phyloP scores from a whole-genome alignment of 1,140 invertebrate genomes.

The Palaemon carinicauda region DNA sequence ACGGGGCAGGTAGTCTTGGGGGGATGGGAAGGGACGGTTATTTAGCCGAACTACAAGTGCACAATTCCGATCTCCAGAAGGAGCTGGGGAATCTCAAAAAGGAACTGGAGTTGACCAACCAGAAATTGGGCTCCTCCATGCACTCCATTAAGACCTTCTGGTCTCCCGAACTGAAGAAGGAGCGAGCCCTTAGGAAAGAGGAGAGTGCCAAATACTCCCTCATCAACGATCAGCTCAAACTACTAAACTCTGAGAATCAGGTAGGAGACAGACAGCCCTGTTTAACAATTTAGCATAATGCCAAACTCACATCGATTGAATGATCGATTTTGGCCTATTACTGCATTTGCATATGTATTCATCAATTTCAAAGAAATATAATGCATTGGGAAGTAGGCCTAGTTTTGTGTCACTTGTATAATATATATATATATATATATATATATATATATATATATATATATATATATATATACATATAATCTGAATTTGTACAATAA shows the following conservation, averaged over 20 bases:
- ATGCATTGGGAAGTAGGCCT: too few species aligned
- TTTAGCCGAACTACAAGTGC: conserved; percentile 91
- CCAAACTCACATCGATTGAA: too few species aligned
- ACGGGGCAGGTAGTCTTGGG: conserved; percentile 39
- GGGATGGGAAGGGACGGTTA: conserved; percentile 69
- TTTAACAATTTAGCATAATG: too few species aligned
- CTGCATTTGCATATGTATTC: too few species aligned
- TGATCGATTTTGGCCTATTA: neutral
- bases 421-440: neutral
- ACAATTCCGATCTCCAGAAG: conserved; percentile 94
- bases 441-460: neutral
- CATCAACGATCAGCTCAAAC: conserved; percentile 95
- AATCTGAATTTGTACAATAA: too few species aligned
- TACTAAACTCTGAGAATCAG: conserved; percentile 97
- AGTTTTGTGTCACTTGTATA: too few species aligned
- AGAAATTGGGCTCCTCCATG: conserved; percentile 98
- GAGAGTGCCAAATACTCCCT: conserved; percentile 96
- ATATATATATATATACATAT: conserved; percentile 10
- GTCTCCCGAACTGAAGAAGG: conserved; percentile 99
- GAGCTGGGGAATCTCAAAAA: conserved; percentile 96
- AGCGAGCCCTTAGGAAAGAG: conserved; percentile 93
- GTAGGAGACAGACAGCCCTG: conserved; percentile 71
- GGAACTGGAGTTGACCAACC: conserved; percentile 95
- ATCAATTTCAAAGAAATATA: too few species aligned
- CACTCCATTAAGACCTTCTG: conserved; percentile 99